phyloP scores from a whole-genome alignment of 2,888 invertebrate species.

The Polydrusus pterygomalis region DNA sequence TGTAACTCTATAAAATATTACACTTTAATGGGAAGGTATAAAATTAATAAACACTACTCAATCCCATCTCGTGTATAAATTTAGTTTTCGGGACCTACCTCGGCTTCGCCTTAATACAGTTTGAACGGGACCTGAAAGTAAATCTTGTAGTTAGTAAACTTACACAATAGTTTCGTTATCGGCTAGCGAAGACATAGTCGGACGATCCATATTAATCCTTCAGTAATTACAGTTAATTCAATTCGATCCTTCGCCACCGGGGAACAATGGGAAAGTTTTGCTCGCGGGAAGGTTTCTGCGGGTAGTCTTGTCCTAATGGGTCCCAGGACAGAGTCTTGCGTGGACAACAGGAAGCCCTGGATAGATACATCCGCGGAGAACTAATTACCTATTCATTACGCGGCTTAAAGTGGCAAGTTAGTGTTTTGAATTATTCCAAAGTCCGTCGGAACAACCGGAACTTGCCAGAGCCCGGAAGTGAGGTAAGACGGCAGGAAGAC shows the following conservation, averaged over 20 bases:
- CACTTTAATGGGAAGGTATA: not conserved
- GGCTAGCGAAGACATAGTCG: slow-evolving; percentile 57
- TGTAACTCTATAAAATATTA: too few relatives aligned
- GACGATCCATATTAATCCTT: slow-evolving; percentile 65
- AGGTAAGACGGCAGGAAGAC: slow-evolving; percentile 71
- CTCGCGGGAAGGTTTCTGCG: slow-evolving; percentile 45
- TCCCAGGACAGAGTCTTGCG: slow-evolving; percentile 66
- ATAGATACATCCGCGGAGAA: slow-evolving; percentile 66
- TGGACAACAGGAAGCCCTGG: slow-evolving; percentile 71
- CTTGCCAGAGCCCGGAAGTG: slow-evolving; percentile 67
- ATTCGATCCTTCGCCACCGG: slow-evolving; percentile 64
- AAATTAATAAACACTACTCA: slow-evolving; percentile 5
- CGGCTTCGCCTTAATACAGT: slow-evolving; percentile 51
- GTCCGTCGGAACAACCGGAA: slow-evolving; percentile 66
- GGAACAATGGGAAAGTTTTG: slow-evolving; percentile 52
- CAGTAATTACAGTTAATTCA: slow-evolving; percentile 71
- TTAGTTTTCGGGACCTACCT: slow-evolving; percentile 34
- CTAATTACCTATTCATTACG: slow-evolving; percentile 74
- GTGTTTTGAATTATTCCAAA: slow-evolving; percentile 71
- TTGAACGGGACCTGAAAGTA: slow-evolving; percentile 48
- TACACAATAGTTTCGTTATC: slow-evolving; percentile 49
- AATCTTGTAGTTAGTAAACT: slow-evolving; percentile 52
- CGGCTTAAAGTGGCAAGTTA: slow-evolving; percentile 73
- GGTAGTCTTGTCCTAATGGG: slow-evolving; percentile 67
- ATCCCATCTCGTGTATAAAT: slow-evolving; percentile 37